Evolutionary conservation across 2,888 invertebrate genomes (phyloP).

Genomic region (Folsomia manolachei): DNA sequence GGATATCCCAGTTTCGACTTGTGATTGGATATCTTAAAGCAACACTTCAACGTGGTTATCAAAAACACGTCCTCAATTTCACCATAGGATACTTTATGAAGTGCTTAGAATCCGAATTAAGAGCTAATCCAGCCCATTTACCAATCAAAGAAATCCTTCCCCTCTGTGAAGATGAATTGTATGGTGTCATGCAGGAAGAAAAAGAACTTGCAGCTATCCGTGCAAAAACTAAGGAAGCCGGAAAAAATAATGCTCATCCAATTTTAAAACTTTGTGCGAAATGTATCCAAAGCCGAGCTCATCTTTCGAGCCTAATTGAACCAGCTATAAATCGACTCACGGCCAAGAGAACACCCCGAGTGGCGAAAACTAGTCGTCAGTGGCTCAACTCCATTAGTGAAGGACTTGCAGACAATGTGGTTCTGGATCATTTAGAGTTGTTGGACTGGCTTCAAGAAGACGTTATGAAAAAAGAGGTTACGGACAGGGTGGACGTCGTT

Average conservation of each 20-base stretch:
- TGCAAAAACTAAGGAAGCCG: slow-evolving; percentile 42
- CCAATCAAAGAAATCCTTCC: slow-evolving; percentile 39
- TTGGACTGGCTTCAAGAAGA: slow-evolving; percentile 35
- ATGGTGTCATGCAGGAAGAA: slow-evolving; percentile 44
- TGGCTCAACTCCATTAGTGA: slow-evolving; percentile 38
- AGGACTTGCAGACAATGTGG: slow-evolving; percentile 36
- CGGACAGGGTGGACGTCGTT: not conserved
- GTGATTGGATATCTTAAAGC: slow-evolving; percentile 38
- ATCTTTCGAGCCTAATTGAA: slow-evolving; percentile 27
- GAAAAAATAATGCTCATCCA: slow-evolving; percentile 37
- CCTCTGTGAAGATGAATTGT: slow-evolving; percentile 44
- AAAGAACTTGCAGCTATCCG: slow-evolving; percentile 40
- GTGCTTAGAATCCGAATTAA: slow-evolving; percentile 33
- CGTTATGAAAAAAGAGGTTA: slow-evolving; percentile 18
- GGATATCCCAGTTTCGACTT: slow-evolving; percentile 29
- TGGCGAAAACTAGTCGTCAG: slow-evolving; percentile 37
- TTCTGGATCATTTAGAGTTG: slow-evolving; percentile 28
- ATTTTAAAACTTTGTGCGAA: slow-evolving; percentile 40
- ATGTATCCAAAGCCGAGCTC: slow-evolving; percentile 24
- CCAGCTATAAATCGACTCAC: slow-evolving; percentile 35
- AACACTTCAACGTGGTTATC: slow-evolving; percentile 38
- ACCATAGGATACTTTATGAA: slow-evolving; percentile 36
- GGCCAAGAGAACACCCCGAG: slow-evolving; percentile 36
- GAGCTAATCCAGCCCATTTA: slow-evolving; percentile 26
- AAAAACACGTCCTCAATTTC: slow-evolving; percentile 43